Evolutionary conservation across 2,888 invertebrate species (phyloP), one percentile per base, ranked within the genome.

Genomic region (Aspidiotus rigidus): DNA sequence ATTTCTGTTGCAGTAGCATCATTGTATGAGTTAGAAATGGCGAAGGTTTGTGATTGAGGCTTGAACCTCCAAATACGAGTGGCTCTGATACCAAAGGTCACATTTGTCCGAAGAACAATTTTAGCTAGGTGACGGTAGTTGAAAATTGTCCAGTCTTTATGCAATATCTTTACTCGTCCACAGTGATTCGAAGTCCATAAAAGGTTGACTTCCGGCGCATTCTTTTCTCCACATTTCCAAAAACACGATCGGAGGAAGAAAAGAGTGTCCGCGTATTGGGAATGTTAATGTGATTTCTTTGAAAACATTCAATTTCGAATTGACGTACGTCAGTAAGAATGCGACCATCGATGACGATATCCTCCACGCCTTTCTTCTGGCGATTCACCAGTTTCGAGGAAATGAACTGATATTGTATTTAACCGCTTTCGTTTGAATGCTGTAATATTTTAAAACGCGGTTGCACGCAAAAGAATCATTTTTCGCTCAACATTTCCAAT

Each of bases 291-390:
- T 56, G 8, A 56, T 56, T 10, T 56, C 56, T 8, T 8, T 8
- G 16, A 56, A 56, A 10, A 15, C n/a, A 56, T 56, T 56, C 16
- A n/a, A 13, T 10, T 10, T 10, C 11, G 56, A 56, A 56, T 56
- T 56, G 8, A 56, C 16, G 56, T 56, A 56, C 16, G 11, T 8
- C 9, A 56, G 11, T 10, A 56, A 15, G n/a, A 56, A 8, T 8
- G 8, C 11, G 7, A 56, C 8, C n/a, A 56, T 15, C 8, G 56
- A 56, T 56, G 16, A 16, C 13, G 66, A 39, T 40, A 41, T 53
- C 66, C 66, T 28, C 66, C 66, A 40, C 57, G 66, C 15, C 54
- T 55, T 17, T 66, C 66, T 66, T 66, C 57, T 56, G 66, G 66
- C 42, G 16, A 56, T 7, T 56, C 16, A n/a, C 55, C 55, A 41